A percentile compares a stretch with the other conserved stretches of the same genome.
phyloP scores from a whole-genome alignment of 2,797 vertebrate genomes.

The Propithecus perrieri region DNA sequence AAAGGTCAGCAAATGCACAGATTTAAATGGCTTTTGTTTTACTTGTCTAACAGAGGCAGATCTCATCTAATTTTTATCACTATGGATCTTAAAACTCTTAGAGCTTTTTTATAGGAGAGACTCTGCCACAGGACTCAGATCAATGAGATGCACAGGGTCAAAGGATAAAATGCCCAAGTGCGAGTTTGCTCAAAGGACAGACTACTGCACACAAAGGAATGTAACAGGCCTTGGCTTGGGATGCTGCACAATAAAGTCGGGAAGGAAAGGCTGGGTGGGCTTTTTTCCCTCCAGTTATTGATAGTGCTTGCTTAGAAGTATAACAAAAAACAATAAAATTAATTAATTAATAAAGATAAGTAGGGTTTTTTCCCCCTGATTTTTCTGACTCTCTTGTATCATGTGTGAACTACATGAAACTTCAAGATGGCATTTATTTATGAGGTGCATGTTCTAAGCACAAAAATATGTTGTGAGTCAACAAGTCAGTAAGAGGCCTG shows the following conservation, averaged over 20 bases:
- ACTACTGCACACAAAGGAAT: neutral
- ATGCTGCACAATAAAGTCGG: neutral
- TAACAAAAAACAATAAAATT: neutral
- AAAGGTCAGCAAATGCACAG: slow-evolving; percentile 36
- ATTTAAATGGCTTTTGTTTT: slow-evolving; percentile 29
- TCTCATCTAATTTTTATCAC: slow-evolving; percentile 34
- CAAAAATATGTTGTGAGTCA: neutral
- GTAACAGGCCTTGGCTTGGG: too few species aligned
- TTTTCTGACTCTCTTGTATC: neutral
- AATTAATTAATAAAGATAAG: neutral
- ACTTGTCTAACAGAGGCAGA: neutral
- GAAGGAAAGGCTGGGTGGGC: rapidly evolving
- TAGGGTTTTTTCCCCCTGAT: rapidly evolving
- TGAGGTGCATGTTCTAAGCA: neutral
- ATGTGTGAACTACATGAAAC: neutral
- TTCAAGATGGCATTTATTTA: neutral
- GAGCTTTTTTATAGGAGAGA: neutral
- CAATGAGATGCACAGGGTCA: neutral
- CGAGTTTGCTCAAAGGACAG: neutral
- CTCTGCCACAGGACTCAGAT: neutral
- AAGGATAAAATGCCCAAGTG: neutral
- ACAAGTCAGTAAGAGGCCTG: neutral
- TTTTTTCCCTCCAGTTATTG: neutral
- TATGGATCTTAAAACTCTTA: neutral
- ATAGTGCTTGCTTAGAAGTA: neutral